These are phyloP conservation scores for Diacarnus erythraeanus DNA, from an alignment of 37 sponge, comb jelly and placozoan species.

Conservation along the genomic window DNA sequence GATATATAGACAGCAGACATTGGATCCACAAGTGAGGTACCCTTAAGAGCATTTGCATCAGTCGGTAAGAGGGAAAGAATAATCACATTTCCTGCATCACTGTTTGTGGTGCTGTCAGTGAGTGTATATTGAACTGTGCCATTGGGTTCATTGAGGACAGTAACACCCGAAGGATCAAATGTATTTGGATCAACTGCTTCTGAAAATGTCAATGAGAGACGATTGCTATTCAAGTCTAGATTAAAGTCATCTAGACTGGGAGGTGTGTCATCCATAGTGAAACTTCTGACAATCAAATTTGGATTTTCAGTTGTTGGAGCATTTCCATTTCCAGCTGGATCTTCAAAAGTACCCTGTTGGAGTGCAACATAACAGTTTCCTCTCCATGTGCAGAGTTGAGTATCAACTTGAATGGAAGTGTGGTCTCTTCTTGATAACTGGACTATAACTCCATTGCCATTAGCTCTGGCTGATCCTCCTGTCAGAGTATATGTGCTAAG, in stretches of 20 bases:
- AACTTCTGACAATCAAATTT: slow-evolving; percentile 56
- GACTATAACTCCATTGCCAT: slow-evolving; percentile 46
- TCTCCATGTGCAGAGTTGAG: slow-evolving; percentile 80
- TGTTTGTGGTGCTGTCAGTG: slow-evolving; percentile 45
- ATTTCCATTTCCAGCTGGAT: slow-evolving; percentile 60
- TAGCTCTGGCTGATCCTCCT: slow-evolving; percentile 36
- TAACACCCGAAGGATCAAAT: slow-evolving; percentile 52
- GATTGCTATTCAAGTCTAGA: slow-evolving; percentile 55
- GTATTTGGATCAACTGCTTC: slow-evolving; percentile 75
- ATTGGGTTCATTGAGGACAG: slow-evolving; percentile 52
- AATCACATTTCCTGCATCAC: slow-evolving; percentile 37
- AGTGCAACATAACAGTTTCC: slow-evolving; percentile 87
- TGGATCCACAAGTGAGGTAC: slow-evolving; percentile 22
- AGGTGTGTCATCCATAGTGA: slow-evolving; percentile 46
- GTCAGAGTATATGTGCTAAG: slow-evolving; percentile 65
- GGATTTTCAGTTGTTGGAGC: slow-evolving; percentile 17
- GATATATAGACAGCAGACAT: slow-evolving; percentile 38
- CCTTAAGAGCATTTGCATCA: slow-evolving; percentile 74
- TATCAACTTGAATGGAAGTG: slow-evolving; percentile 53
- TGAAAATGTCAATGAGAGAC: slow-evolving; percentile 66
- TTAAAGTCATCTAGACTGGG: slow-evolving; percentile 62
- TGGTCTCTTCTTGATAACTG: slow-evolving; percentile 50
- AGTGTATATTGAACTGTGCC: slow-evolving; percentile 54
- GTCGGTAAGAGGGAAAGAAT: slow-evolving; percentile 39
- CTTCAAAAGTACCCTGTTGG: slow-evolving; percentile 49